Conservation (phyloP, 2,888 invertebrate species). For the Vannuccia rotundouncinata region DNA sequence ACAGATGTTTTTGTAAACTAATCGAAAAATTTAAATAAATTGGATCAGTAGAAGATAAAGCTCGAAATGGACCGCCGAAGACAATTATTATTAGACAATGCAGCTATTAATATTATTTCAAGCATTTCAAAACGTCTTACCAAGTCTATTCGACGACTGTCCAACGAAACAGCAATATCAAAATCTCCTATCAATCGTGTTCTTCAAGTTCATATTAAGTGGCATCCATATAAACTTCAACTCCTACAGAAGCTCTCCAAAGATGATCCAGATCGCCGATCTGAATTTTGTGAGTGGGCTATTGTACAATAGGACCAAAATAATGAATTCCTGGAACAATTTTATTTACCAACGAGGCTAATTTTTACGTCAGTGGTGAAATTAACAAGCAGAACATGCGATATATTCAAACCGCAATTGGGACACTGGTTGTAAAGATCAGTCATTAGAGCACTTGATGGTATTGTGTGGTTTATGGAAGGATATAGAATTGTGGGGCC, state of each 20-base stretch:
- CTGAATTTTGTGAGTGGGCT: slow-evolving; percentile 2
- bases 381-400: neutral
- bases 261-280: slow-evolving; percentile 4
- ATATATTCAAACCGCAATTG: neutral
- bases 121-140: no score
- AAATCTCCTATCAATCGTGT: no score
- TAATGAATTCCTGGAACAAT: neutral
- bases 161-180: no score
- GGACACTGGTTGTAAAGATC: neutral
- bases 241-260: neutral
- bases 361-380: slow-evolving; percentile 1
- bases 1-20: no score
- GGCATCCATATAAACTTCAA: slow-evolving; percentile 13
- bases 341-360: neutral
- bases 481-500: neutral
- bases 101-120: no score
- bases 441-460: neutral
- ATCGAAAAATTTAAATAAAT: no score
- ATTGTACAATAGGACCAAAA: neutral
- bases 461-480: slow-evolving; percentile 11
- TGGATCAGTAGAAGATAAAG: no score
- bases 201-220: no score
- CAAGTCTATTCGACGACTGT: no score
- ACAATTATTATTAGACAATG: no score
- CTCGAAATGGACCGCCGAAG: no score